Evolutionary conservation across 2,888 invertebrate genomes (phyloP).

Genomic region (Lypha dubia): DNA sequence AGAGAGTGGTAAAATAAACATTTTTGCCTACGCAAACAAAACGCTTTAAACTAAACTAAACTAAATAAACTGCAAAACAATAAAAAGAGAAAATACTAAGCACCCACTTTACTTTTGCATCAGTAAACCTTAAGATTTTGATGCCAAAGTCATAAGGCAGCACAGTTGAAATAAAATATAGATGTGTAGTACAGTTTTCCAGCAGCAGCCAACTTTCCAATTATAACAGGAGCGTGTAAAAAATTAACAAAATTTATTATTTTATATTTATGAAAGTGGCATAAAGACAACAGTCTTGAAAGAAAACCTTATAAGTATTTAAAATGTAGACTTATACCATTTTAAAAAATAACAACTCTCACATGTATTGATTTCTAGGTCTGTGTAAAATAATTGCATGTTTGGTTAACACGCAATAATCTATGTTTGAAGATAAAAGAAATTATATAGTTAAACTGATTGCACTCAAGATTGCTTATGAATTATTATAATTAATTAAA

Average conservation of each 20-base stretch:
- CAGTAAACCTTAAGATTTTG: conserved; percentile 44
- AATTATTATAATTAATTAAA: no score
- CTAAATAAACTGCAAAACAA: not conserved
- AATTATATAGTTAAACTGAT: no score
- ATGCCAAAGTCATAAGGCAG: conserved; percentile 42
- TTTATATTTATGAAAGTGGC: no score
- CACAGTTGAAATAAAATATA: conserved; percentile 1
- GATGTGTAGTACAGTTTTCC: not conserved
- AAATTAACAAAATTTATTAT: not conserved
- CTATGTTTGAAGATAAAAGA: no score
- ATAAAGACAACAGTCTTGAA: no score
- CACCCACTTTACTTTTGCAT: conserved; percentile 49
- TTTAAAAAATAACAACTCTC: no score
- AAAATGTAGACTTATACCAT: no score
- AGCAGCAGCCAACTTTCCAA: not conserved
- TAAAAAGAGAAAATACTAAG: conserved; percentile 32
- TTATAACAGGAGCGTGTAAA: conserved; percentile 31
- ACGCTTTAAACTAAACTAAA: conserved; percentile 19
- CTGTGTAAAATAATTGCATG: no score
- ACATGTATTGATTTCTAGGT: no score
- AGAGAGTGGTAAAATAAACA: conserved; percentile 65
- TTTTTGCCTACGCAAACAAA: conserved; percentile 63
- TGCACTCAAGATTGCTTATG: no score
- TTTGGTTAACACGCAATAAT: no score
- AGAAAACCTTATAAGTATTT: no score